Evolutionary conservation across 2,797 vertebrate genomes (phyloP).

Genomic region (Rhyacichthys aspro): DNA sequence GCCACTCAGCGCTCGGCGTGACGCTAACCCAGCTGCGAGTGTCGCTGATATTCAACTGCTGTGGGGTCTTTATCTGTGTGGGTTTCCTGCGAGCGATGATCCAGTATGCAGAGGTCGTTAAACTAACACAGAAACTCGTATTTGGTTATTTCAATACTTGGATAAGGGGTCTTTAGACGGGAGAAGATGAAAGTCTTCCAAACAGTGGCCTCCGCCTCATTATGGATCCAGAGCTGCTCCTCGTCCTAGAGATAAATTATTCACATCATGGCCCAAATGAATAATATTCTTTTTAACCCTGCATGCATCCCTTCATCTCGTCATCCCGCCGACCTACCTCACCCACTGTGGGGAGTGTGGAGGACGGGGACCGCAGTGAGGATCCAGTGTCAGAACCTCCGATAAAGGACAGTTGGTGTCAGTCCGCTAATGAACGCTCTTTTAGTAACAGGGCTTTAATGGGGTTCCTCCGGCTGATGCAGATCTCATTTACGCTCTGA

Average conservation of each 20-base stretch:
- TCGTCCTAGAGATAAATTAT: constrained; percentile 67
- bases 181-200: constrained; percentile 61
- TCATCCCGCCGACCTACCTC: constrained; percentile 28
- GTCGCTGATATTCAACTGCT: constrained; percentile 24
- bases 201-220: constrained; percentile 58
- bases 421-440: constrained; percentile 50
- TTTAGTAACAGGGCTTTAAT: constrained; percentile 48
- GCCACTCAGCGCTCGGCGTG: constrained; percentile 48
- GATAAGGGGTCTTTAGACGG: constrained; percentile 38
- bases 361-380: constrained; percentile 17
- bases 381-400: constrained; percentile 38
- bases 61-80: constrained; percentile 14
- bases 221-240: constrained; percentile 55
- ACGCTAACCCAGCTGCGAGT: constrained; percentile 50
- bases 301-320: constrained; percentile 43
- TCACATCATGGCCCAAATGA: constrained; percentile 67
- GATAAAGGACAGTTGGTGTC: constrained; percentile 51
- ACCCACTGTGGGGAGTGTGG: constrained; percentile 23
- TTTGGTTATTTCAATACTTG: constrained; percentile 32
- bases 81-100: constrained; percentile 9
- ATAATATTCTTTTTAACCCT: constrained; percentile 60
- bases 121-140: constrained; percentile 31
- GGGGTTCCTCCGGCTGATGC: constrained; percentile 38
- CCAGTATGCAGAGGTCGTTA: constrained; percentile 6
- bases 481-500: constrained; percentile 39